Conservation (phyloP, 2,113 vertebrate genomes). For the Rostratula benghalensis region DNA sequence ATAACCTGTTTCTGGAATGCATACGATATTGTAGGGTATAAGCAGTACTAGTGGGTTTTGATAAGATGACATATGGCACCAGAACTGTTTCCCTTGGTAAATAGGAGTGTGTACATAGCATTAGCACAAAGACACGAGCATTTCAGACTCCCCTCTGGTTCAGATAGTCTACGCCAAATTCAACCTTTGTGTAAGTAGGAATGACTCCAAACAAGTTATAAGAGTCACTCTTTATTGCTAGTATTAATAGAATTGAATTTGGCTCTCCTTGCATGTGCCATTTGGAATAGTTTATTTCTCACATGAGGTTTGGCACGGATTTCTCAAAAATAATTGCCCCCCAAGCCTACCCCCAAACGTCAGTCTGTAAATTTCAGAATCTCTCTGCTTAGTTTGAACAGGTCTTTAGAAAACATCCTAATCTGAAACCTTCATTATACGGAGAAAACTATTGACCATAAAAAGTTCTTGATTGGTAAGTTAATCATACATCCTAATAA, state of each 20-base stretch:
- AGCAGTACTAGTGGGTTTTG: neutral
- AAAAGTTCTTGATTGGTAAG: neutral
- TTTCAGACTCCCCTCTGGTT: conserved; percentile 45
- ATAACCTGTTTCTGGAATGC: conserved; percentile 24
- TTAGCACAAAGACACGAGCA: neutral
- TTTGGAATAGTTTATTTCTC: conserved; percentile 62
- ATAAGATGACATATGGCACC: conserved; percentile 11
- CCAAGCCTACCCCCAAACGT: neutral
- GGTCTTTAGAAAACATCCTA: neutral
- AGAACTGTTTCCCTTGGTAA: conserved; percentile 10
- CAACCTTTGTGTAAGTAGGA: conserved; percentile 52
- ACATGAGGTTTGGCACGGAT: conserved; percentile 50
- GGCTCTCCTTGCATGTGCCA: conserved; percentile 23
- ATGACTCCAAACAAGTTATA: conserved; percentile 42
- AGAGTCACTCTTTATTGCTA: conserved; percentile 47
- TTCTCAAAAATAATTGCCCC: conserved; percentile 14
- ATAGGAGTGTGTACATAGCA: neutral
- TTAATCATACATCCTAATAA: neutral
- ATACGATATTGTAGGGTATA: neutral
- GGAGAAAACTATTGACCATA: neutral
- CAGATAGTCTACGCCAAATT: conserved; percentile 21
- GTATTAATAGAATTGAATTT: conserved; percentile 52
- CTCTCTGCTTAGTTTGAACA: conserved; percentile 32
- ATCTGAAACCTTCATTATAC: neutral
- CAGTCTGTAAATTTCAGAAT: conserved; percentile 4